Base-by-base conservation (phyloP, 2,797 vertebrate genomes). In the Champsocephalus gunnari region DNA sequence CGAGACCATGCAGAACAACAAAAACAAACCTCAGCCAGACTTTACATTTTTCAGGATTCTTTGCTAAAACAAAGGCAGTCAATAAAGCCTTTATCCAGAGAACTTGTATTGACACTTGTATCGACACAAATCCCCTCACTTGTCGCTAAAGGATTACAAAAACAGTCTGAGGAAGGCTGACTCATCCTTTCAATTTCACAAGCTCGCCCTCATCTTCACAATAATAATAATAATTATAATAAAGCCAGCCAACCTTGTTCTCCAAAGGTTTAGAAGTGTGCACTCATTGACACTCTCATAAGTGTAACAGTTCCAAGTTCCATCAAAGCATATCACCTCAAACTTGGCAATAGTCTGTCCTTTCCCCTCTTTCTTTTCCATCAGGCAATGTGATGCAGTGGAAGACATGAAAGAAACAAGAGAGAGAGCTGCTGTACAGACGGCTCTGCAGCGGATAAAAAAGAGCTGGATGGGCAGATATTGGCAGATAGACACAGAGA, bases 161-260 rank as follows among this genome's bases (percentile, higher is more conserved):
- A 58, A 44, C 58, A 83, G 64, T 64, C 64, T 64, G 56, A 60
- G 67, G 84, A 28, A 28, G 28, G 28, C 28, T 5, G 74, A 84
- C 66, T 83, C 80, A 83, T 81, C 70, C 80, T 81, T 85, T 83
- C 66, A 81, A 38, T 68, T 79, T 61, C 53, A 77, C 12, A 54
- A 74, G 58, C 79, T 81, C 0, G 1, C 28, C 38, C 50, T 49
- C 21, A 9, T 72, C 56, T 78, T 66, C 45, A 28, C 48, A 28
- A 62, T 62, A 62, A 62, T 62, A 28, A 62, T 62, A 62, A 62
- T 62, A 28, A 62, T 62, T 13, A 54, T 28, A 44, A 77, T 64
- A 62, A 89, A 89, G 77, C 54, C 79, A 66, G 78, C 59, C 80
- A 74, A 71, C 80, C 86, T 80, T 75, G 75, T 65, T 83, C 61